phyloP scores from a whole-genome alignment of 2,888 invertebrate species.

The Clanis bilineata region DNA sequence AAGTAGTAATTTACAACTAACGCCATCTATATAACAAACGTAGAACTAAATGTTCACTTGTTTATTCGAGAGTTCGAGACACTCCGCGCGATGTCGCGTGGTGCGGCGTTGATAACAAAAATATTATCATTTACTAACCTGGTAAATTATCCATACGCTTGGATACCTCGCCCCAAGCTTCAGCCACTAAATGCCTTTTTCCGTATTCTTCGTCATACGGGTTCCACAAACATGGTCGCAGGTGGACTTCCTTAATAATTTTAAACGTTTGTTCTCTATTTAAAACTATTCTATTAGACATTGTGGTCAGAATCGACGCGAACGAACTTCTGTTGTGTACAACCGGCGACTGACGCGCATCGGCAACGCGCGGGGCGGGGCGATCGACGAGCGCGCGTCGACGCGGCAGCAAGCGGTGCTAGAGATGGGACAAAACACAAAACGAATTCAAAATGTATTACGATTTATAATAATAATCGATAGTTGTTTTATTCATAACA shows the following conservation, averaged over 20 bases:
- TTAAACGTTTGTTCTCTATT: neutral
- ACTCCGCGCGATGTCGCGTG: neutral
- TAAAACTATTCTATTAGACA: neutral
- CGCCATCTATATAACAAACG: neutral
- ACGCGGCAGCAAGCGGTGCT: neutral
- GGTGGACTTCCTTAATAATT: neutral
- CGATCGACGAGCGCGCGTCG: neutral
- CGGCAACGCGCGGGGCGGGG: conserved; percentile 7
- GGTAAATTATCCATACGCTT: neutral
- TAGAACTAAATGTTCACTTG: neutral
- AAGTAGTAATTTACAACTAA: neutral
- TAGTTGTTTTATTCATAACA: too few species aligned
- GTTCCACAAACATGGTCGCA: neutral
- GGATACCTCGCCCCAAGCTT: neutral
- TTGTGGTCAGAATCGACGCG: neutral
- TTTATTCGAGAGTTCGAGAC: neutral
- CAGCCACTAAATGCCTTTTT: neutral
- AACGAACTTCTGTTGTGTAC: neutral
- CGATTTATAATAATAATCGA: neutral
- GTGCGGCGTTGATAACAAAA: neutral
- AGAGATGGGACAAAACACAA: neutral
- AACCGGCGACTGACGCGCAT: neutral
- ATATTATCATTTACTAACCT: neutral
- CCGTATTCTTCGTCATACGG: neutral
- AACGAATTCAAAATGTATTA: neutral